Evolutionary conservation across 2,113 vertebrate genomes (phyloP).

Genomic region (Anarrhichthys ocellatus): DNA sequence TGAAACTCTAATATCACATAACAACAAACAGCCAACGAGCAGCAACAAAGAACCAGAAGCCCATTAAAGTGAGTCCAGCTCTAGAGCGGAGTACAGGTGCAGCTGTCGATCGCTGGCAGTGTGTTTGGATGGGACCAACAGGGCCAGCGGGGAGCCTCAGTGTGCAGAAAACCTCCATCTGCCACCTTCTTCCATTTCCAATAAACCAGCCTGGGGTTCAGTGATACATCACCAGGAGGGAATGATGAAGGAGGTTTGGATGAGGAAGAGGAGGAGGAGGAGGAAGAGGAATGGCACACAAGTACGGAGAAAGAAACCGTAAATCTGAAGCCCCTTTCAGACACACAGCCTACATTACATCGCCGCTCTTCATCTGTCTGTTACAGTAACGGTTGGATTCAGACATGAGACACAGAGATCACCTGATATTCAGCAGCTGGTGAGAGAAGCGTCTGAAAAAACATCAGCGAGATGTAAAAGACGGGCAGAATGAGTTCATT

Average conservation of each 20-base stretch:
- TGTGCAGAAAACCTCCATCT: slow-evolving; percentile 41
- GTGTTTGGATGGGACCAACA: not conserved
- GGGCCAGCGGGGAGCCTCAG: slow-evolving; percentile 14
- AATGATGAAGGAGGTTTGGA: not conserved
- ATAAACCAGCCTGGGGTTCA: not conserved
- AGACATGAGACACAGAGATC: not conserved
- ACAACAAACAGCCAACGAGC: not conserved
- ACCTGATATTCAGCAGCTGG: slow-evolving; percentile 3
- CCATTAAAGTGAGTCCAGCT: slow-evolving; percentile 19
- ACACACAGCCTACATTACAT: not conserved
- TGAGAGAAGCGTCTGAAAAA: not conserved
- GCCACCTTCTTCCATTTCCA: slow-evolving; percentile 7
- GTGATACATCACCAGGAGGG: not conserved
- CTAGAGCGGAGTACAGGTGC: slow-evolving; percentile 30
- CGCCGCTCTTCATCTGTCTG: not conserved
- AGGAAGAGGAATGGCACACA: not conserved
- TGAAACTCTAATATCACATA: not conserved
- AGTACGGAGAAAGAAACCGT: not conserved
- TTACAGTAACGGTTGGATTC: not conserved
- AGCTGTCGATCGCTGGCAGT: not conserved
- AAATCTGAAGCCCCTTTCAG: slow-evolving; percentile 10
- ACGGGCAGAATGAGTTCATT: not conserved
- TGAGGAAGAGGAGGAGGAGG: slow-evolving; percentile 25
- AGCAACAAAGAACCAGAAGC: not conserved
- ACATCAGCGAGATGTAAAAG: no score